phyloP scores from a whole-genome alignment of 1,140 invertebrate genomes.

The Globodera rostochiensis region DNA sequence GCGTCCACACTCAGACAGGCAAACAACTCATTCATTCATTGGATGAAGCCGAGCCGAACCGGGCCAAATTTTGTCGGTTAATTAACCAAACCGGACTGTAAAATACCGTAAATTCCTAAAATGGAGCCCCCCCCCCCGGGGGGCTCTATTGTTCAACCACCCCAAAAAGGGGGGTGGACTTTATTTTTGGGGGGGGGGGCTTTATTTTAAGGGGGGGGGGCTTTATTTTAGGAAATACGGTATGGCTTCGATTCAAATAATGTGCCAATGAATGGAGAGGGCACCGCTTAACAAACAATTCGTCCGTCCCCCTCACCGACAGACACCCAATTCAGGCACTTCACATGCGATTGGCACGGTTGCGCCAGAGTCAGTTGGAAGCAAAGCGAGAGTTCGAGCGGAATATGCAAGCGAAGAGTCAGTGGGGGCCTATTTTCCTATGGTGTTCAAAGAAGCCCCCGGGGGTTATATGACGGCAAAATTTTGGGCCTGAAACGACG shows the following conservation, averaged over 20 bases:
- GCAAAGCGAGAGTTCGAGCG: constrained; percentile 18
- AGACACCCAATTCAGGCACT: constrained; percentile 7
- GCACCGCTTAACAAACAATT: not conserved
- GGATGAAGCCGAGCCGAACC: not conserved
- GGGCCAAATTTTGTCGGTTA: no score
- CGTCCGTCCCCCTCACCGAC: not conserved
- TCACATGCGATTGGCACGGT: constrained; percentile 39
- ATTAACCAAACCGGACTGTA: not conserved
- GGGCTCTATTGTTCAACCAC: no score
- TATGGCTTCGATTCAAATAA: not conserved
- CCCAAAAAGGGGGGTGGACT: no score
- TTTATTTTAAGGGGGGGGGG: not conserved
- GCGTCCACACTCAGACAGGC: constrained; percentile 20
- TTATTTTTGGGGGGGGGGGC: no score
- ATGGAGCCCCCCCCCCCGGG: no score
- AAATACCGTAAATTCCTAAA: not conserved
- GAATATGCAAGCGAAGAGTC: constrained; percentile 19
- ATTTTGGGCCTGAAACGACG: no score
- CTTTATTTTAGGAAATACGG: not conserved
- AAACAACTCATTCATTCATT: not conserved
- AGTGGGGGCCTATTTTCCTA: not conserved
- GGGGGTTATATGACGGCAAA: no score
- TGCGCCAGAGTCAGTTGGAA: constrained; percentile 40
- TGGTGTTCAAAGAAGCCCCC: no score
- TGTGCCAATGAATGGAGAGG: not conserved